Evolutionary conservation across 2,797 vertebrate species (phyloP), one percentile per base, ranked within the genome.

Genomic region (Potorous gilbertii): DNA sequence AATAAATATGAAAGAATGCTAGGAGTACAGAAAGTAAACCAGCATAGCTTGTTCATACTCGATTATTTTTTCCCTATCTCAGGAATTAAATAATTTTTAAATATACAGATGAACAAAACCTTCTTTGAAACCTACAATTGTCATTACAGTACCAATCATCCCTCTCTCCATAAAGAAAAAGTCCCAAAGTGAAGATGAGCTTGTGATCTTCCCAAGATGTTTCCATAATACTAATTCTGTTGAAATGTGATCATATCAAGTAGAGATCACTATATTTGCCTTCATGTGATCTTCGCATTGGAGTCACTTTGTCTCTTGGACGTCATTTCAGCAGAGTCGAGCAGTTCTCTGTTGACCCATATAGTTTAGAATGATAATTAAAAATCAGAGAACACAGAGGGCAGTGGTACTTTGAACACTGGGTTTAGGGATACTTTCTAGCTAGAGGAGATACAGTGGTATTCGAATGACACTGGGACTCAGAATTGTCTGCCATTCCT

Each of bases 201-300:
- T 94, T 92, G 81, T 95, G 52, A 0, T 14, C 50, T 50, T 95
- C 90, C 59, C 54, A 95, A 94, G 90, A 52, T 90, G 34, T 94
- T 93, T 92, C 87, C 93, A 89, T 24, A 11, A 57, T 93, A 91
- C 56, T 57, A 54, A 54, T 94, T 96, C 91, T 96, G 13, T 59
- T 95, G 52, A 90, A 92, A 52, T 56, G 54, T 52, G 14, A 93
- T 95, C 89, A 92, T 50, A 91, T 40, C 52, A 95, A 92, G 11
- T 92, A 94, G 95, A 96, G 91, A 8, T 27, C 90, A 24, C 95
- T 27, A 74, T 92, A 96, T 94, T 96, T 97, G 91, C 55, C 97
- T 93, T 96, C 95, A 46, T 91, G 12, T 94, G 59, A 94, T 95
- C 92, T 95, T 55, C 93, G 81, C 54, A 81, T 93, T 94, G 94